A percentile compares a stretch with the other conserved stretches of the same genome.
Conservation (phyloP, 30 jellyfish, hydroid and myxozoan genomes). For the Cassiopea andromeda region DNA sequence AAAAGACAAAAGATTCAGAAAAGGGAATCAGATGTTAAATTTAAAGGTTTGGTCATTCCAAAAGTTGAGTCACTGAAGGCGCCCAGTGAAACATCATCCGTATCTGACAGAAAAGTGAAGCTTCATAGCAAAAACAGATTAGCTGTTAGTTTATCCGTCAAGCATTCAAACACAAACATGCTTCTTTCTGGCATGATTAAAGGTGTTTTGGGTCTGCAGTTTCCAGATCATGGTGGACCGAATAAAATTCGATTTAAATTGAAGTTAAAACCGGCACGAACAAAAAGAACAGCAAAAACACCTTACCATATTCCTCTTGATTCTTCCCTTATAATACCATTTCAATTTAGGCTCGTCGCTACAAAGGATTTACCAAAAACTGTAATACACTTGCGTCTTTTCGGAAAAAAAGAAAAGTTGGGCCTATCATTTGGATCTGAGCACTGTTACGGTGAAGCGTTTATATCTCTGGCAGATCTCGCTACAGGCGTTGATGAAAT, state of each 20-base stretch:
- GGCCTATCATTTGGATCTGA: slow-evolving; percentile 65
- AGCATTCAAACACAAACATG: slow-evolving; percentile 23
- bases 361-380: slow-evolving; percentile 16
- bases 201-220: slow-evolving; percentile 61
- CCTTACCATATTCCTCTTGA: slow-evolving; percentile 54
- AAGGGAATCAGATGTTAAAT: background rate
- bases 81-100: slow-evolving; percentile 54
- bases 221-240: slow-evolving; percentile 63
- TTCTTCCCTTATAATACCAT: slow-evolving; percentile 50
- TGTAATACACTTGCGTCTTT: slow-evolving; percentile 44
- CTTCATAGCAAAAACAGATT: slow-evolving; percentile 28
- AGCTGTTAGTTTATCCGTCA: slow-evolving; percentile 49
- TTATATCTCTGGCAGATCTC: slow-evolving; percentile 49
- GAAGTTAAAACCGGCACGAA: slow-evolving; percentile 12
- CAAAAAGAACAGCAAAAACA: slow-evolving; percentile 21
- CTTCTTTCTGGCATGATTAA: slow-evolving; percentile 61
- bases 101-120: slow-evolving; percentile 43
- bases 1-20: background rate
- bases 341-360: slow-evolving; percentile 29
- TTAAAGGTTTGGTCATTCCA: slow-evolving; percentile 10
- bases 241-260: slow-evolving; percentile 52
- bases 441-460: slow-evolving; percentile 70
- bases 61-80: slow-evolving; percentile 22
- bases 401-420: slow-evolving; percentile 39
- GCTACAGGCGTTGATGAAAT: slow-evolving; percentile 37